Base-by-base conservation (phyloP, 1,140 invertebrate genomes). In the Cheumatopsyche charites region DNA sequence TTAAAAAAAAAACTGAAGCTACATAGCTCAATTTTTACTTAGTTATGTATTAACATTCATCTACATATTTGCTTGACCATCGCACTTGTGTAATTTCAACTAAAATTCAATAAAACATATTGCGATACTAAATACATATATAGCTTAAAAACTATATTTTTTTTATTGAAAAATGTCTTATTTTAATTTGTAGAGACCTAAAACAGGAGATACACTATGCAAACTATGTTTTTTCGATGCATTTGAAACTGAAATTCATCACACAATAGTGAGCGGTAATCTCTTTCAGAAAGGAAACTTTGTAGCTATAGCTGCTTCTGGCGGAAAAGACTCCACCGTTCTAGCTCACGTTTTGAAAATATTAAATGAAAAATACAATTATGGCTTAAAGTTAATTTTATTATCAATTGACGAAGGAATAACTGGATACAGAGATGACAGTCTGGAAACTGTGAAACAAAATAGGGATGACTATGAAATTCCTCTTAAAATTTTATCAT, bases 311-410 rank as follows among this genome's bases (percentile, higher is more conserved):
- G 98, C 94, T 42, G 98, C 97, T 23, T 98, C 96, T 72, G 98
- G 98, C 67, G 98, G 98, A 61, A 99, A 99, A 87, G 98, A 99
- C 82, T 99, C 97, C 0, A 99, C 98, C 11, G 98, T 99, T 12
- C 84, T 99, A 41, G 97, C 93, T 1, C 91, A 95, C 81, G 88
- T 97, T 1, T 81, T 99, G 75, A 98, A 98, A 82, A 82, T 92
- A 2, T 82, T 99, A 1, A 99, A 99, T 82, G 88, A 97, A 76
- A 88, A 91, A 71, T 91, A 98, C 79, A 85, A 95, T 73, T 99
- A 99, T 86, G 94, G 92, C 12, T 82, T 99, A 0, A 90, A 98
- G 62, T 85, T 99, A 25, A 88, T 96, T 72, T 85, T 99, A 23
- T 84, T 99, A 42, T 99, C 98, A 0, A 96, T 99, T 67, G 98